Conservation (phyloP, 2,888 invertebrate genomes). For the Trichogramma evanescens region DNA sequence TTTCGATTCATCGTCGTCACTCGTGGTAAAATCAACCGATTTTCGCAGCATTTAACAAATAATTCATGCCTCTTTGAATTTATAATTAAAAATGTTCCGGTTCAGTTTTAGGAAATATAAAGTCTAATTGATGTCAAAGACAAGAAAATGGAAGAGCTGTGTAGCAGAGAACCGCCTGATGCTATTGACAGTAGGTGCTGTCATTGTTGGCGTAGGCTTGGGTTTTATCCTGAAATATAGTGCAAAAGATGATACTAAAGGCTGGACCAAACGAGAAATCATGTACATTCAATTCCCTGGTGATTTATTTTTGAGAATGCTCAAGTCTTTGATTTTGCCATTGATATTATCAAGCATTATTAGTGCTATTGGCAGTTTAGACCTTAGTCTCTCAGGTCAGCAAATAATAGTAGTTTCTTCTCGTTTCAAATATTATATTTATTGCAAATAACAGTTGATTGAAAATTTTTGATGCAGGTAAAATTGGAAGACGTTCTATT, state of each 20-base stretch:
- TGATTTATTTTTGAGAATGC: constrained; percentile 66
- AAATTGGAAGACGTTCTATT: constrained; percentile 61
- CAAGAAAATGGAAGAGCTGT: constrained; percentile 35
- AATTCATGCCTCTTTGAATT: too few species aligned
- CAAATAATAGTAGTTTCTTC: not conserved
- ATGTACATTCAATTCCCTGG: constrained; percentile 66
- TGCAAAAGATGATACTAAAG: constrained; percentile 26
- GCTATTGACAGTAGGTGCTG: constrained; percentile 54
- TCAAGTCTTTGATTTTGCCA: constrained; percentile 68
- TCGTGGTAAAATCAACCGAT: too few species aligned
- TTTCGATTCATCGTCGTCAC: too few species aligned
- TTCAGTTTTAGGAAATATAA: too few species aligned
- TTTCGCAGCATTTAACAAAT: too few species aligned
- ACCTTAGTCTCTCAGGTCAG: constrained; percentile 59
- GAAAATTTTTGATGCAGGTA: constrained; percentile 29
- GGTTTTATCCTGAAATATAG: constrained; percentile 49
- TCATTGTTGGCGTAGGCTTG: constrained; percentile 51
- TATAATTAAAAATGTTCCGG: too few species aligned
- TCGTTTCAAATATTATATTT: not conserved
- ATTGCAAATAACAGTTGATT: not conserved
- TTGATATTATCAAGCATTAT: constrained; percentile 63
- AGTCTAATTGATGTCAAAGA: constrained; percentile 27
- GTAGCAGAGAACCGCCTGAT: constrained; percentile 51
- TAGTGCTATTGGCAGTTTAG: constrained; percentile 63
- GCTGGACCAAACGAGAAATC: constrained; percentile 55